phyloP scores from a whole-genome alignment of 2,113 vertebrate genomes.

The Syngnathus scovelli region DNA sequence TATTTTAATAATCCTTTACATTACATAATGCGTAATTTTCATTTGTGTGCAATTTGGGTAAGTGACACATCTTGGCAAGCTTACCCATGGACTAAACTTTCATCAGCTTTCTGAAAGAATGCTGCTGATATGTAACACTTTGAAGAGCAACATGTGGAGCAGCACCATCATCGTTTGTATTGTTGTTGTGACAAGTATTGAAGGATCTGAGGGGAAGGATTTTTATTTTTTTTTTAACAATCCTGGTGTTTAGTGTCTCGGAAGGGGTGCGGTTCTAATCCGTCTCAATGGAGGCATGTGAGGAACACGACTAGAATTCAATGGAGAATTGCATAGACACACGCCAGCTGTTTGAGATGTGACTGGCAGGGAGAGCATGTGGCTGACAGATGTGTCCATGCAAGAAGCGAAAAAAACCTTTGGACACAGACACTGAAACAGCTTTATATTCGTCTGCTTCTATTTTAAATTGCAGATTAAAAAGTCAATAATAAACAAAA shows the following conservation, averaged over 20 bases:
- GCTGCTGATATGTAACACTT: constrained; percentile 18
- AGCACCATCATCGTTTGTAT: constrained; percentile 27
- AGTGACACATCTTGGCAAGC: constrained; percentile 17
- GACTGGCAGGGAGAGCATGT: constrained; percentile 42
- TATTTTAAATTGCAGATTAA: background rate
- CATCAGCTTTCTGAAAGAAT: constrained; percentile 46
- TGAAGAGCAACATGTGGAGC: constrained; percentile 39
- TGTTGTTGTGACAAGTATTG: constrained; percentile 34
- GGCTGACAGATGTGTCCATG: constrained; percentile 54
- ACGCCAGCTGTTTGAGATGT: constrained; percentile 17
- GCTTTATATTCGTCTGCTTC: background rate
- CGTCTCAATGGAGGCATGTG: constrained; percentile 11
- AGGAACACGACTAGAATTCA: constrained; percentile 17
- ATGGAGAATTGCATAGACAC: constrained; percentile 15
- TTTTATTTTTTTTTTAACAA: constrained; percentile 6
- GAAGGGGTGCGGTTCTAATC: constrained; percentile 31
- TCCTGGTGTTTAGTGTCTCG: constrained; percentile 5
- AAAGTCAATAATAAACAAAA: background rate
- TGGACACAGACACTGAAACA: constrained; percentile 22
- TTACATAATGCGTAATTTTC: background rate
- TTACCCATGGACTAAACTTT: constrained; percentile 23
- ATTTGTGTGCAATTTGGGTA: background rate
- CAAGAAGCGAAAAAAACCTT: constrained; percentile 24
- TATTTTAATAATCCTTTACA: background rate
- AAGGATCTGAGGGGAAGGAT: constrained; percentile 23